Conservation (phyloP, 1,140 invertebrate species). For the Tetramorium simillimum region DNA sequence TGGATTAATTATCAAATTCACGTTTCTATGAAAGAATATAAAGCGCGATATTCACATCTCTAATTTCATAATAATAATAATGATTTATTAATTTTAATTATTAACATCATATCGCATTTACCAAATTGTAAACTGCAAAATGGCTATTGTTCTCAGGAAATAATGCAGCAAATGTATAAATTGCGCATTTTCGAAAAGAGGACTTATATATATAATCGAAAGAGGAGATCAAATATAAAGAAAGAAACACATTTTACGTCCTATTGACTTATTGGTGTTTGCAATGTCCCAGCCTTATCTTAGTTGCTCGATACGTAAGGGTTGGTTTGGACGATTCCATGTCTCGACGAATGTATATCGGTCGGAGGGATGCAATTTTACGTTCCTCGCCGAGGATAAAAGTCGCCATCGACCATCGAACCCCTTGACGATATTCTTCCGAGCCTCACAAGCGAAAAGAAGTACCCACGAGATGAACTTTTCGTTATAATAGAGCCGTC, state of each 20-base stretch:
- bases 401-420: constrained; percentile 12
- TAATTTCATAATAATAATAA: not conserved
- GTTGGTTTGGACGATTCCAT: not conserved
- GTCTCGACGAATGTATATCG: constrained; percentile 12
- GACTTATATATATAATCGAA: not conserved
- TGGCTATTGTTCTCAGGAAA: not conserved
- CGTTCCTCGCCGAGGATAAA: constrained; percentile 18
- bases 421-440: constrained; percentile 45
- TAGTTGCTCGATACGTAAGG: not conserved
- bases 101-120: constrained; percentile 1
- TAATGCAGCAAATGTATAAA: not conserved
- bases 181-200: not conserved
- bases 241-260: not conserved
- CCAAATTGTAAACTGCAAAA: not conserved
- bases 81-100: not conserved
- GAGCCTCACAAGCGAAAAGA: constrained; percentile 19
- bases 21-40: not conserved
- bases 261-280: constrained; percentile 27
- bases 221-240: constrained; percentile 9
- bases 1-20: not conserved
- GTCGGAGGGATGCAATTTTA: constrained; percentile 22
- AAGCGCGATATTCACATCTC: not conserved
- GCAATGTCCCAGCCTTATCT: constrained; percentile 17
- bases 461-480: constrained; percentile 19
- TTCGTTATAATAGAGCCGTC: constrained; percentile 61